Conservation (phyloP, 2,797 vertebrate species). For the Octomys mimax region DNA sequence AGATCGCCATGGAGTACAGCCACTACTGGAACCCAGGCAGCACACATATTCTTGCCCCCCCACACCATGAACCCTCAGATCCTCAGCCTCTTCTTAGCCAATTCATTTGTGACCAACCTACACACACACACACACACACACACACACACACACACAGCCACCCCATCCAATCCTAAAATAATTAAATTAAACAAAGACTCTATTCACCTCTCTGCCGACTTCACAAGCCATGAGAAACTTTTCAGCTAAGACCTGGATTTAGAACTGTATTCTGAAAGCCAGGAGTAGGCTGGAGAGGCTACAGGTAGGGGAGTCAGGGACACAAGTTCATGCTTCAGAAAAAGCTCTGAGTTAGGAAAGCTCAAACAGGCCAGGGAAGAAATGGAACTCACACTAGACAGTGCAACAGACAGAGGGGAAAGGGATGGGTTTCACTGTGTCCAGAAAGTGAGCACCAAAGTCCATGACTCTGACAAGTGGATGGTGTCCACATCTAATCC, state of each 20-base stretch:
- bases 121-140: neutral
- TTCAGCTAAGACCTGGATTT: neutral
- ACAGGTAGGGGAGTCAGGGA: neutral
- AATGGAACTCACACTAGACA: neutral
- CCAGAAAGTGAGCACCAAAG: neutral
- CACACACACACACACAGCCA: neutral
- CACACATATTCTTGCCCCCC: neutral
- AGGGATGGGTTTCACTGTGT: neutral
- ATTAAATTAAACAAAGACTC: constrained; percentile 20
- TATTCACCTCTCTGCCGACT: neutral
- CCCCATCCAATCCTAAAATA: neutral
- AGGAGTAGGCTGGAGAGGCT: neutral
- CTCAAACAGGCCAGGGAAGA: neutral
- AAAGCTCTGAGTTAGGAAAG: neutral
- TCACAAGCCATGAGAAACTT: neutral
- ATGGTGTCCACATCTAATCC: neutral
- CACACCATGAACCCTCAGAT: neutral
- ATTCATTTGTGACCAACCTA: neutral
- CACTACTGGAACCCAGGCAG: neutral
- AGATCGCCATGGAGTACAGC: neutral
- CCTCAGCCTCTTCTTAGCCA: neutral
- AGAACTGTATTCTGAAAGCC: neutral
- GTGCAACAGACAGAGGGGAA: neutral
- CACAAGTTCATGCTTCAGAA: neutral
- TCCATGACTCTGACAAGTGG: neutral